These are phyloP conservation scores for Clarias laeviceps DNA, from an alignment of 2,797 vertebrate genomes.

Conservation along the genomic window DNA sequence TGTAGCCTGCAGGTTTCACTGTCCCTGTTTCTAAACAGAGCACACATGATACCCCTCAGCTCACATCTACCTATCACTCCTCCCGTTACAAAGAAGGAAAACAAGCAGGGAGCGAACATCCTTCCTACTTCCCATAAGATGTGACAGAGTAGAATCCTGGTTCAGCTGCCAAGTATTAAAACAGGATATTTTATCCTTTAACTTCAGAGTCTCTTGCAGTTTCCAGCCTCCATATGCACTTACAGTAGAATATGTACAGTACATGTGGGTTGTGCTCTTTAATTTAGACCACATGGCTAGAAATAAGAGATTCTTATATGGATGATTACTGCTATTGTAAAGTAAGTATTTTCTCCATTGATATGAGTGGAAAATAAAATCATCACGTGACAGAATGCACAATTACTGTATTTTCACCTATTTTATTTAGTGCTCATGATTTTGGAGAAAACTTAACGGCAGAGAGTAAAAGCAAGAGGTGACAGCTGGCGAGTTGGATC, in stretches of 20 bases:
- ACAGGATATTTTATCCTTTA: neutral
- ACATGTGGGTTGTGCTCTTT: neutral
- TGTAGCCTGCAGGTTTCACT: constrained; percentile 43
- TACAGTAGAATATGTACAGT: neutral
- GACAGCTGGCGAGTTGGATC: neutral
- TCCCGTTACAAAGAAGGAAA: constrained; percentile 53
- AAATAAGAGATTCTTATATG: neutral
- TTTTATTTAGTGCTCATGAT: neutral
- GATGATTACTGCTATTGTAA: neutral
- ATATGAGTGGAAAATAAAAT: neutral
- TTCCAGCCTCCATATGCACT: neutral
- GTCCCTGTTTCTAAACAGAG: constrained; percentile 48
- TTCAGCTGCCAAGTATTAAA: constrained; percentile 31
- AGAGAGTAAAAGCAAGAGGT: neutral
- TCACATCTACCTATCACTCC: constrained; percentile 43
- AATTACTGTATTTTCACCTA: neutral
- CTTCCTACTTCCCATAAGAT: constrained; percentile 43
- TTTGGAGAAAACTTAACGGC: neutral
- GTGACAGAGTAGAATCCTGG: constrained; percentile 46
- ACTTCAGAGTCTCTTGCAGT: neutral
- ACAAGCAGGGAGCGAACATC: constrained; percentile 44
- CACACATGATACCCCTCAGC: constrained; percentile 48
- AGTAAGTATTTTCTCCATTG: neutral
- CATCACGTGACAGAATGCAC: neutral
- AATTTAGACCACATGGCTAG: neutral